Evolutionary conservation across 2,113 vertebrate genomes (phyloP).

Genomic region (Cromileptes altivelis): DNA sequence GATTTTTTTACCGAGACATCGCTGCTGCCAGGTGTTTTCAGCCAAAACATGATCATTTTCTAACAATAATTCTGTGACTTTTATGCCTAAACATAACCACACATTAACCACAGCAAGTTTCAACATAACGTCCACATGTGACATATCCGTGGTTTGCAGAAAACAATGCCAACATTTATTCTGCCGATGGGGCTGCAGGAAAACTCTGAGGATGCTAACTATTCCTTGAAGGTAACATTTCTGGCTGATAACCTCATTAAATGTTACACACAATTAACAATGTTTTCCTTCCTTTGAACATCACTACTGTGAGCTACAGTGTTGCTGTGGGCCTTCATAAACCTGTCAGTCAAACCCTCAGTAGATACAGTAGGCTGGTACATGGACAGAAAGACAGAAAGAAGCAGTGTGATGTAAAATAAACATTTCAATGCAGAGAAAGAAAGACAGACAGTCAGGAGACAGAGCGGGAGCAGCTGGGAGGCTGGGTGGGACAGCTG

Average conservation of each 20-base stretch:
- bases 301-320: not conserved
- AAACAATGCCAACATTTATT: too few species aligned
- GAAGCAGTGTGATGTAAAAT: slow-evolving; percentile 49
- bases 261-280: not conserved
- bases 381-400: slow-evolving; percentile 40
- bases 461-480: slow-evolving; percentile 73
- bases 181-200: too few species aligned
- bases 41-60: too few species aligned
- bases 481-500: slow-evolving; percentile 59
- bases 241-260: not conserved
- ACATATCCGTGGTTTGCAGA: too few species aligned
- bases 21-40: too few species aligned
- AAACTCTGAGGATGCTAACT: not conserved
- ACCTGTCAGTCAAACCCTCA: slow-evolving; percentile 50
- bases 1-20: too few species aligned
- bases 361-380: slow-evolving; percentile 18
- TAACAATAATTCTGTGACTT: too few species aligned
- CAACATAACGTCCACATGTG: too few species aligned
- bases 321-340: slow-evolving; percentile 13
- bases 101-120: too few species aligned
- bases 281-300: not conserved
- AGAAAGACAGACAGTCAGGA: slow-evolving; percentile 27
- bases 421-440: slow-evolving; percentile 48
- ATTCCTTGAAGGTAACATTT: not conserved
- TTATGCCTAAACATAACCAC: too few species aligned